phyloP scores from a whole-genome alignment of 1,140 invertebrate genomes.

The Vollenhovia emeryi region DNA sequence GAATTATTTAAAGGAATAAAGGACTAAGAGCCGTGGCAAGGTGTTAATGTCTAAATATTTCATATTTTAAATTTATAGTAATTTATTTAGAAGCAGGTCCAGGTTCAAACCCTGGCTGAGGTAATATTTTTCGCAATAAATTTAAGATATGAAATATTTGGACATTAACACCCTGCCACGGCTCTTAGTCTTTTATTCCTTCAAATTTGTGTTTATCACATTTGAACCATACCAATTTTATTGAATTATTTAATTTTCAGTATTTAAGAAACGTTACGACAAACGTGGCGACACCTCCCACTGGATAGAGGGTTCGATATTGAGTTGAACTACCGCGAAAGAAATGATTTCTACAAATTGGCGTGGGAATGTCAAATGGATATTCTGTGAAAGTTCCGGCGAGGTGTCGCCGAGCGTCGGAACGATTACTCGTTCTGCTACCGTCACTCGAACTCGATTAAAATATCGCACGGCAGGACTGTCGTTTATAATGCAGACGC shows the following conservation, averaged over 20 bases:
- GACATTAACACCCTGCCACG: too few species aligned
- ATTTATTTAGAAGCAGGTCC: too few species aligned
- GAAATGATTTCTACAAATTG: neutral
- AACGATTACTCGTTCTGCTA: constrained; percentile 1
- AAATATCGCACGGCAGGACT: neutral
- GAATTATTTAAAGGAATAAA: too few species aligned
- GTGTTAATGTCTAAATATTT: too few species aligned
- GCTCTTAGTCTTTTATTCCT: too few species aligned
- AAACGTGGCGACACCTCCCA: neutral
- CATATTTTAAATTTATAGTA: too few species aligned
- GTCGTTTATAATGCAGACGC: constrained; percentile 32
- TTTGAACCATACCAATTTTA: too few species aligned
- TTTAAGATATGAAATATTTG: too few species aligned
- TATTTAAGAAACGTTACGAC: neutral
- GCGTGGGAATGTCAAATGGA: neutral
- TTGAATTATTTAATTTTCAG: neutral
- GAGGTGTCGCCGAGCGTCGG: neutral
- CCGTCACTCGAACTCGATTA: neutral
- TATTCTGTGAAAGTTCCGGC: neutral
- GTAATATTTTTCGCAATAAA: too few species aligned
- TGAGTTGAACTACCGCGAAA: neutral
- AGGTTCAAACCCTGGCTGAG: too few species aligned
- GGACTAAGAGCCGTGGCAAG: too few species aligned
- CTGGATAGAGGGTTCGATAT: neutral
- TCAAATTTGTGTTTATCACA: too few species aligned